Base-by-base conservation (phyloP, 2,113 vertebrate species). In the Campylorhamphus procurvoides region DNA sequence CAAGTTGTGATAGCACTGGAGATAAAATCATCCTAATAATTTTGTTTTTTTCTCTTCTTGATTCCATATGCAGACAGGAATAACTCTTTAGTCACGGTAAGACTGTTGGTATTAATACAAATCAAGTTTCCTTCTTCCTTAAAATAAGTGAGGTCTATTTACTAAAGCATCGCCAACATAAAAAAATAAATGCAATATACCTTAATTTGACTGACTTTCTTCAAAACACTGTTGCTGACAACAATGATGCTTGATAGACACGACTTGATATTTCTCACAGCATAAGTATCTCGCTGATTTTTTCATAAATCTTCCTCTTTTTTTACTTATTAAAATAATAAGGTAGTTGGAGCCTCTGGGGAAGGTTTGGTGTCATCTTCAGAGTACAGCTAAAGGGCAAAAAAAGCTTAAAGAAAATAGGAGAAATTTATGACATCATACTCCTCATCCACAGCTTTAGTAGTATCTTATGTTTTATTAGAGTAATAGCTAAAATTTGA, bases 391-490 rank as follows among this genome's bases (percentile, higher is more conserved):
- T 96, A 96, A 93, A 82, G 84, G 80, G 29, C 27, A 72, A 80
- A 97, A 97, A 75, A 74, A 91, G 69, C 58, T 96, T 87, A 92
- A 80, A 92, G 56, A 13, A 92, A 97, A 94, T 27, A 80, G n/a
- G 14, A 50, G 14, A 56, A 90, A 67, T 73, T 82, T 63, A 73
- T 73, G 62, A 89, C 91, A 88, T 40, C 59, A 49, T 52, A 16
- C 6, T 58, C 39, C 80, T 94, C 92, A 74, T n/a, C 87, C 92
- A 62, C 60, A 87, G 64, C 39, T 91, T 71, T 91, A 91, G 40
- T 58, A 42, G 1, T 13, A 50, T 44, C 42, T 44, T 24, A 68
- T 91, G 95, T 91, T 90, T 89, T 74, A 40, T 68, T 68, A 62
- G 44, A 88, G 68, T 86, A 95, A 90, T 56, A 90, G 52, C 22